Evolutionary conservation across 2,797 vertebrate species (phyloP).

Genomic region (Mionectes olivaceus): DNA sequence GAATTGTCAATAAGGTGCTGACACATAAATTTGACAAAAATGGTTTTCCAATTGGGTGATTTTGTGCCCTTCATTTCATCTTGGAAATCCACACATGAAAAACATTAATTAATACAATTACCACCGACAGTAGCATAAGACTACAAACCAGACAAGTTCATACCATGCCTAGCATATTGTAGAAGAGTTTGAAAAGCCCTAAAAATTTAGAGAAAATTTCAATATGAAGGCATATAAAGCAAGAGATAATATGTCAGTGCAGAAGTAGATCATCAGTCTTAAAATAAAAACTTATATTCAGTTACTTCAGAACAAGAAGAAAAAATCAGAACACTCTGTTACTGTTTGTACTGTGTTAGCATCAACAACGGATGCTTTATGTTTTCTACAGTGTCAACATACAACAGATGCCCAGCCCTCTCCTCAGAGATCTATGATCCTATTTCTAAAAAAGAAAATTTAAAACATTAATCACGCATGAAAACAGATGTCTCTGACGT

Average conservation of each 20-base stretch:
- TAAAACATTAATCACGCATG: conserved; percentile 1
- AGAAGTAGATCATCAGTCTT: background rate
- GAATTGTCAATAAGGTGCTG: background rate
- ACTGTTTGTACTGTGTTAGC: background rate
- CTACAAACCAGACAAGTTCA: background rate
- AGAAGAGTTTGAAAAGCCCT: background rate
- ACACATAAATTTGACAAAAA: background rate
- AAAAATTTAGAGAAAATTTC: background rate
- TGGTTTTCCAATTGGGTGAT: background rate
- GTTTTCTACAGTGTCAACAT: conserved; percentile 29
- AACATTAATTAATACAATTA: background rate
- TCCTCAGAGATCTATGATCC: conserved; percentile 1
- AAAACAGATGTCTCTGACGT: background rate
- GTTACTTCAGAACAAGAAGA: background rate
- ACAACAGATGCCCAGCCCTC: conserved; percentile 31
- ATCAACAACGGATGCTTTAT: conserved; percentile 21
- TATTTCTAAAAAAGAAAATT: background rate
- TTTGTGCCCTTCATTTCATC: background rate
- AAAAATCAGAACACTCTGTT: background rate
- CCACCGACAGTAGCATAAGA: background rate
- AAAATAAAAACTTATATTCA: background rate
- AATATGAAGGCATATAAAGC: background rate
- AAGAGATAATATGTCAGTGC: background rate
- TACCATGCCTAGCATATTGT: background rate
- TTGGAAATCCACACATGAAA: background rate